phyloP scores from a whole-genome alignment of 2,888 invertebrate genomes.

The Cartodere bifasciata region DNA sequence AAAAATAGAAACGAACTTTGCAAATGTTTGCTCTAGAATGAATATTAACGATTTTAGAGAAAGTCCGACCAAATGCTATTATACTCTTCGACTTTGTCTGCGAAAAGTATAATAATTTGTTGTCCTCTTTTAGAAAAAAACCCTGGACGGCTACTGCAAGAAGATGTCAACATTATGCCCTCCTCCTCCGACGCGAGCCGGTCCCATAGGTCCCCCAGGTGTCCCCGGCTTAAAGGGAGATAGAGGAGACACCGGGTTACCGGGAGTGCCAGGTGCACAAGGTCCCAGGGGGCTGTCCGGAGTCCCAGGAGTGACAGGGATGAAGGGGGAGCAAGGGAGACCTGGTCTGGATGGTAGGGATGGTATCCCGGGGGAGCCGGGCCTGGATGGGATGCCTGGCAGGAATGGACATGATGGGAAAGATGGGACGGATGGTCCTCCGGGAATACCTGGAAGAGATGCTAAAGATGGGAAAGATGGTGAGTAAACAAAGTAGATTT shows the following conservation, averaged over 20 bases:
- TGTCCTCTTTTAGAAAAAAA: constrained; percentile 55
- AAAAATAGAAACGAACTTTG: too few species aligned
- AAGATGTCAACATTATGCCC: constrained; percentile 68
- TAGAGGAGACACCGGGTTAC: constrained; percentile 49
- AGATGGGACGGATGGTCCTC: constrained; percentile 56
- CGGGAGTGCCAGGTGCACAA: constrained; percentile 36
- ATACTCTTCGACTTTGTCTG: too few species aligned
- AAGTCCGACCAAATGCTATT: too few species aligned
- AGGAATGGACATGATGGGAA: constrained; percentile 71
- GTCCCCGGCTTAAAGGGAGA: constrained; percentile 60
- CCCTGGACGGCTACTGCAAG: constrained; percentile 73
- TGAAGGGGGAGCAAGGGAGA: constrained; percentile 58
- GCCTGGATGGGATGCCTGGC: constrained; percentile 75
- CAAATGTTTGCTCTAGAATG: too few species aligned
- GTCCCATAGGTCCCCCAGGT: constrained; percentile 54
- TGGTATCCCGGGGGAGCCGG: constrained; percentile 84
- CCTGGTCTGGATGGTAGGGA: constrained; percentile 75
- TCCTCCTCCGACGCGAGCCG: constrained; percentile 38
- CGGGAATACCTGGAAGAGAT: constrained; percentile 55
- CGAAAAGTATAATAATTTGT: too few species aligned
- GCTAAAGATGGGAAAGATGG: constrained; percentile 48
- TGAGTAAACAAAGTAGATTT: constrained; percentile 23
- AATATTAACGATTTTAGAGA: too few species aligned
- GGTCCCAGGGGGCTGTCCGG: constrained; percentile 52
- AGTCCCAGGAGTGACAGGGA: constrained; percentile 64